A percentile compares a stretch with the other conserved stretches of the same genome.
These are phyloP conservation scores for Cheilinus undulatus DNA, from an alignment of 2,113 vertebrate species.

Conservation along the genomic window DNA sequence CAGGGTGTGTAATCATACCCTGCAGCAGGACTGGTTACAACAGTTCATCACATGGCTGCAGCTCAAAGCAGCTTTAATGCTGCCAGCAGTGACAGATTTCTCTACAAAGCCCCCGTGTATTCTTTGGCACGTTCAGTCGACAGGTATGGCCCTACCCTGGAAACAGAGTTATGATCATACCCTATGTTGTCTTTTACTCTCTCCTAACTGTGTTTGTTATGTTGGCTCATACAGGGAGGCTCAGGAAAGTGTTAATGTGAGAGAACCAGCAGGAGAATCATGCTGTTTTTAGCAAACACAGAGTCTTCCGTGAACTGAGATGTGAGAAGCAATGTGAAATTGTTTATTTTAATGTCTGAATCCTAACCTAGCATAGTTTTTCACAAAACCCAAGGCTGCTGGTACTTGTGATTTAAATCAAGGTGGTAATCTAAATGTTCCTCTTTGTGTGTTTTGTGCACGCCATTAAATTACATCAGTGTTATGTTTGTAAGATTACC, in stretches of 20 bases:
- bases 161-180: conserved; percentile 54
- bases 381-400: background rate
- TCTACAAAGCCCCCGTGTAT: conserved; percentile 48
- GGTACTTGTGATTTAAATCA: background rate
- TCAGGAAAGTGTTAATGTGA: conserved; percentile 44
- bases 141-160: conserved; percentile 69
- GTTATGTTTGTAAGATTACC: conserved; percentile 46
- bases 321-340: conserved; percentile 15
- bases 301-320: conserved; percentile 71
- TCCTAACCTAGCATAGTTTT: background rate
- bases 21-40: conserved; percentile 49
- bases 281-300: conserved; percentile 60
- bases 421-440: background rate
- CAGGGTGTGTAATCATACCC: conserved; percentile 58
- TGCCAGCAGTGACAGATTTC: conserved; percentile 57
- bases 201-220: conserved; percentile 57
- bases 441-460: background rate
- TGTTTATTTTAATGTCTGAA: conserved; percentile 30
- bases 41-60: conserved; percentile 48
- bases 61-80: conserved; percentile 12
- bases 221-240: conserved; percentile 37
- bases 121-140: conserved; percentile 57
- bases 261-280: conserved; percentile 46
- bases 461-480: conserved; percentile 26
- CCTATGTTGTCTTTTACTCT: conserved; percentile 61